Evolutionary conservation across 2,113 vertebrate genomes (phyloP).

Genomic region (Seriola aureovittata): DNA sequence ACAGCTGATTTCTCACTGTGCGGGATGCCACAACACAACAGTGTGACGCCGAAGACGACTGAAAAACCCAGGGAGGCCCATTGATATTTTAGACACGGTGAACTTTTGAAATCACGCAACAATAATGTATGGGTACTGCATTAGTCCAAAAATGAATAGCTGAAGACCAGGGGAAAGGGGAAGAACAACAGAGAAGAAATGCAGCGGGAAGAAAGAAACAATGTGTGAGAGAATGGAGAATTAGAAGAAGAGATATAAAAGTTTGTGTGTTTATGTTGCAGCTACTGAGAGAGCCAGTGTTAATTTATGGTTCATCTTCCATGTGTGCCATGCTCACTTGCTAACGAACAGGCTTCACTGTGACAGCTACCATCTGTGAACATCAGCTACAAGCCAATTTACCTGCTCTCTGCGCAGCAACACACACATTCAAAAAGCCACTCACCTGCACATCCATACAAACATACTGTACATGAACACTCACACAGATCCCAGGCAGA

Average conservation of each 20-base stretch:
- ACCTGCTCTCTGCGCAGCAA: slow-evolving; percentile 27
- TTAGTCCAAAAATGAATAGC: slow-evolving; percentile 5
- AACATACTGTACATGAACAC: neutral
- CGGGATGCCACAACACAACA: slow-evolving; percentile 22
- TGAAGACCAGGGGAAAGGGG: neutral
- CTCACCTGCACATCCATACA: neutral
- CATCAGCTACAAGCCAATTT: slow-evolving; percentile 69
- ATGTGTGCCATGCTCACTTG: neutral
- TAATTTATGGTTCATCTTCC: slow-evolving; percentile 53
- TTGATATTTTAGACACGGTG: slow-evolving; percentile 6
- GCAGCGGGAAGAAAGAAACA: slow-evolving; percentile 1
- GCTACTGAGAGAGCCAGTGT: slow-evolving; percentile 20
- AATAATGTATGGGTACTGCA: neutral
- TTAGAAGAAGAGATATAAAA: slow-evolving; percentile 15
- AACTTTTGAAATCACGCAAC: slow-evolving; percentile 36
- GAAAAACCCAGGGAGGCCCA: neutral
- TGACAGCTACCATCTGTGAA: slow-evolving; percentile 67
- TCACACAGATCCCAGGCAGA: slow-evolving; percentile 12
- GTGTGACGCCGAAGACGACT: neutral
- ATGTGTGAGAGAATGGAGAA: neutral
- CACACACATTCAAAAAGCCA: slow-evolving; percentile 20
- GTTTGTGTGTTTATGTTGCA: neutral
- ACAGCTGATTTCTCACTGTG: slow-evolving; percentile 34
- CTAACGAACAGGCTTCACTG: slow-evolving; percentile 54
- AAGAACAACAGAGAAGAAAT: neutral